Percentiles rank a stretch among this genome's conserved stretches.
Evolutionary conservation across 2,888 invertebrate species (phyloP).

Genomic region (Andrena trimmerana): DNA sequence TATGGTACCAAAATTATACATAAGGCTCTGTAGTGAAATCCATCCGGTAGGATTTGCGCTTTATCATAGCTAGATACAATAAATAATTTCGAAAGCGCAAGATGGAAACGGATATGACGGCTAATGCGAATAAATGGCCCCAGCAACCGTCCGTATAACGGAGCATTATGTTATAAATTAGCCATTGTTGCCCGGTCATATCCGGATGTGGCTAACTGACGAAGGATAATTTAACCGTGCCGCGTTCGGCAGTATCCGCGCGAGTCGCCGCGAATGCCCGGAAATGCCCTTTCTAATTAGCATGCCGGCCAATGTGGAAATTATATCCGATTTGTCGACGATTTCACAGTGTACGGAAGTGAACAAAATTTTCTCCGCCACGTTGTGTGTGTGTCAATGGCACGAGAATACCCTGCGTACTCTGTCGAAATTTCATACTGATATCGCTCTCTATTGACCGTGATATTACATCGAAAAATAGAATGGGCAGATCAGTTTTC

Average conservation of each 20-base stretch:
- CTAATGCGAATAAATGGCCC: slow-evolving; percentile 81
- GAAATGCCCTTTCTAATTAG: slow-evolving; percentile 77
- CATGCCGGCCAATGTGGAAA: slow-evolving; percentile 68
- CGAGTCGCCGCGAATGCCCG: slow-evolving; percentile 64
- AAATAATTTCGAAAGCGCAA: slow-evolving; percentile 68
- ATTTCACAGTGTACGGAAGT: slow-evolving; percentile 56
- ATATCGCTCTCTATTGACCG: not conserved
- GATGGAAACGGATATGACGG: slow-evolving; percentile 72
- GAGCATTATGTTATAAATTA: slow-evolving; percentile 80
- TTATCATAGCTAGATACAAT: slow-evolving; percentile 51
- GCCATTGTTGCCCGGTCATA: slow-evolving; percentile 78
- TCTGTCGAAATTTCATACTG: not conserved
- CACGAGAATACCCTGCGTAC: not conserved
- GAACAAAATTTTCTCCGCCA: slow-evolving; percentile 22
- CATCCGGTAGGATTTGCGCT: slow-evolving; percentile 33
- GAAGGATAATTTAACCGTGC: slow-evolving; percentile 81
- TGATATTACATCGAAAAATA: not conserved
- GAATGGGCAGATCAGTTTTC: not conserved
- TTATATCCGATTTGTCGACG: slow-evolving; percentile 69
- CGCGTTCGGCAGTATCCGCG: slow-evolving; percentile 68
- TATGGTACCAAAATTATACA: not conserved
- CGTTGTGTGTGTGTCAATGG: not conserved
- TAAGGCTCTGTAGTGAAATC: slow-evolving; percentile 16
- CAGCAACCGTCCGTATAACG: slow-evolving; percentile 72
- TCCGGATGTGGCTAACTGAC: slow-evolving; percentile 79